Evolutionary conservation across 2,888 invertebrate species (phyloP).

Genomic region (Periphyllus acericola): DNA sequence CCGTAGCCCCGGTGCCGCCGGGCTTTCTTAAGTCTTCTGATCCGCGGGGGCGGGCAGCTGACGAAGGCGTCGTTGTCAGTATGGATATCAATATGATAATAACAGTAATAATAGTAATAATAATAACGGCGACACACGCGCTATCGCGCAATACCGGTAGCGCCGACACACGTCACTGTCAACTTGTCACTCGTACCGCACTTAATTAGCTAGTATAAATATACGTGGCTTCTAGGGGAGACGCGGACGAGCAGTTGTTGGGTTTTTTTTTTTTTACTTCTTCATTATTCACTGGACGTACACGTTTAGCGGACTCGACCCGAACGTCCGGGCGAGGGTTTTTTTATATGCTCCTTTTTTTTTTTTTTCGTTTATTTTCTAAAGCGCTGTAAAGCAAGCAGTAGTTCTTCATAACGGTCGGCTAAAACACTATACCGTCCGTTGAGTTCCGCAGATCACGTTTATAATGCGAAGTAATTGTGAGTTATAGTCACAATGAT

Average conservation of each 20-base stretch:
- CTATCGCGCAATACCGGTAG: neutral
- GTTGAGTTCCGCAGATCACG: neutral
- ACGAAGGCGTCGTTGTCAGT: neutral
- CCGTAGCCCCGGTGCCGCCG: neutral
- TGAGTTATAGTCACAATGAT: neutral
- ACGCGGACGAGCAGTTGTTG: too few relatives aligned
- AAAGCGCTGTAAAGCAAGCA: neutral
- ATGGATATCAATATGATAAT: neutral
- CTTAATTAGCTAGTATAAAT: constrained; percentile 42
- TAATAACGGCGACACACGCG: too few relatives aligned
- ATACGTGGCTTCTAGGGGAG: too few relatives aligned
- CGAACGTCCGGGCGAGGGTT: neutral
- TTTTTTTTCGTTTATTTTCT: neutral
- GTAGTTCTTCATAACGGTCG: too few relatives aligned
- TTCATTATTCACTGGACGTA: too few relatives aligned
- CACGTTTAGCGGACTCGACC: neutral
- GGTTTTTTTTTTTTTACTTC: neutral
- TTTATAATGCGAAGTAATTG: neutral
- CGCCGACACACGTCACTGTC: constrained; percentile 25
- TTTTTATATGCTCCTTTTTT: neutral
- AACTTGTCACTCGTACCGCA: constrained; percentile 27
- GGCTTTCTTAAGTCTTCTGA: neutral
- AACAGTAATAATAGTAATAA: neutral
- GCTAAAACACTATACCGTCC: too few relatives aligned
- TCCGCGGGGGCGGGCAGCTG: neutral